These are phyloP conservation scores for Python bivittatus DNA, from an alignment of 2,113 vertebrate species.

Conservation along the genomic window DNA sequence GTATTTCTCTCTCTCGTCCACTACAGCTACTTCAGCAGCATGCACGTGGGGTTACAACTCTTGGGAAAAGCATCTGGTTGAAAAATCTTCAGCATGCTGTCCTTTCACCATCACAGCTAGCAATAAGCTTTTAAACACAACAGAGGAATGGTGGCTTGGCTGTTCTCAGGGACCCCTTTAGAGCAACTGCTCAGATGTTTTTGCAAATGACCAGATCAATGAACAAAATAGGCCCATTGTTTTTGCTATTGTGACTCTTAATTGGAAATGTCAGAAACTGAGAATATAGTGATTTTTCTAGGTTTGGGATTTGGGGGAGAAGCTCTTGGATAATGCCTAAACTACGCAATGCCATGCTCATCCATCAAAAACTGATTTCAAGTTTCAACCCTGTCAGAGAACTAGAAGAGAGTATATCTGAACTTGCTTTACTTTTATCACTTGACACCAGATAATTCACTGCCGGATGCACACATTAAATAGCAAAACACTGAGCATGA, in stretches of 20 bases:
- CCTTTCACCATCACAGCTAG: too few relatives aligned
- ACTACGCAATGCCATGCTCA: background rate
- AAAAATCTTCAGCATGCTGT: too few relatives aligned
- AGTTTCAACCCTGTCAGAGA: background rate
- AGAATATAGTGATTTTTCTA: background rate
- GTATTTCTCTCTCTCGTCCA: too few relatives aligned
- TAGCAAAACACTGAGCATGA: background rate
- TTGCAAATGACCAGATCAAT: too few relatives aligned
- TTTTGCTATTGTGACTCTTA: background rate
- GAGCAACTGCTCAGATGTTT: too few relatives aligned
- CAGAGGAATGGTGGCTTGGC: too few relatives aligned
- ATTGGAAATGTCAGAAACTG: background rate
- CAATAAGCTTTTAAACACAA: too few relatives aligned
- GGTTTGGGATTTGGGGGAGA: background rate
- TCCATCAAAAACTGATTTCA: background rate
- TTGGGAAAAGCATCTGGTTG: too few relatives aligned
- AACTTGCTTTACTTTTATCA: background rate
- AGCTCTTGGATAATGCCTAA: background rate
- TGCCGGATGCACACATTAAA: background rate
- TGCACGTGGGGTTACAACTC: too few relatives aligned
- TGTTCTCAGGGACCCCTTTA: too few relatives aligned
- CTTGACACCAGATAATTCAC: background rate
- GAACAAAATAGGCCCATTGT: background rate
- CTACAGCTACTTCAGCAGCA: too few relatives aligned
- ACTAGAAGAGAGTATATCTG: background rate